Conservation (phyloP, 1,140 invertebrate genomes). For the Rhyzopertha dominica region DNA sequence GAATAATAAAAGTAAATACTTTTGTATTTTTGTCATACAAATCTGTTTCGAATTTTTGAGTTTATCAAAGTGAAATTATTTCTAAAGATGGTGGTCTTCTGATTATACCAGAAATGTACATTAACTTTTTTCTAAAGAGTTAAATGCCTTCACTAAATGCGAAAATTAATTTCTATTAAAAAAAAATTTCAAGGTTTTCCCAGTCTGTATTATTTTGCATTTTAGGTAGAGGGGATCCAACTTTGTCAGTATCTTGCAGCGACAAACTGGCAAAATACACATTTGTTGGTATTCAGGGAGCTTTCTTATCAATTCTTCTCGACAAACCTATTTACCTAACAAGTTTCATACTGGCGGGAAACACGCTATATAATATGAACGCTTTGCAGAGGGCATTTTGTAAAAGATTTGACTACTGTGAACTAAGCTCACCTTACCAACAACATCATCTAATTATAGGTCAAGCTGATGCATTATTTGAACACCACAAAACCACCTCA, state of each 20-base stretch:
- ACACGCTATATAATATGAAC: constrained; percentile 57
- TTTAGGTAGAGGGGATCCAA: constrained; percentile 71
- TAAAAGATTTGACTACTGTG: constrained; percentile 45
- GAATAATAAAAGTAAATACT: too few species aligned
- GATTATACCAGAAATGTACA: too few species aligned
- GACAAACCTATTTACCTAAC: constrained; percentile 62
- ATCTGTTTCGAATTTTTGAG: too few species aligned
- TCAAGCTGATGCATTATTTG: constrained; percentile 44
- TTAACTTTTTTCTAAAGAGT: too few species aligned
- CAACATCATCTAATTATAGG: constrained; percentile 37
- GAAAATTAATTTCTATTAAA: constrained; percentile 1
- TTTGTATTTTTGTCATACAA: too few species aligned
- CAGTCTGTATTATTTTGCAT: constrained; percentile 10
- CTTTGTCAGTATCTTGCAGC: constrained; percentile 85
- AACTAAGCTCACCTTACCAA: constrained; percentile 37
- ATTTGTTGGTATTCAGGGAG: constrained; percentile 75
- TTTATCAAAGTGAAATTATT: too few species aligned
- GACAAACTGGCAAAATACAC: constrained; percentile 91
- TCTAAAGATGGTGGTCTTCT: too few species aligned
- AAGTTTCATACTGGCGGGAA: constrained; percentile 66
- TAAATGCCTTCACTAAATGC: too few species aligned
- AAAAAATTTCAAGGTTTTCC: constrained; percentile 1
- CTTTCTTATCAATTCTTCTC: constrained; percentile 67
- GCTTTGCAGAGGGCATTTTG: constrained; percentile 63
- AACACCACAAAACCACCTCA: constrained; percentile 43